Base-by-base conservation (phyloP, 2,888 invertebrate species). In the Oxystoma pomonae region DNA sequence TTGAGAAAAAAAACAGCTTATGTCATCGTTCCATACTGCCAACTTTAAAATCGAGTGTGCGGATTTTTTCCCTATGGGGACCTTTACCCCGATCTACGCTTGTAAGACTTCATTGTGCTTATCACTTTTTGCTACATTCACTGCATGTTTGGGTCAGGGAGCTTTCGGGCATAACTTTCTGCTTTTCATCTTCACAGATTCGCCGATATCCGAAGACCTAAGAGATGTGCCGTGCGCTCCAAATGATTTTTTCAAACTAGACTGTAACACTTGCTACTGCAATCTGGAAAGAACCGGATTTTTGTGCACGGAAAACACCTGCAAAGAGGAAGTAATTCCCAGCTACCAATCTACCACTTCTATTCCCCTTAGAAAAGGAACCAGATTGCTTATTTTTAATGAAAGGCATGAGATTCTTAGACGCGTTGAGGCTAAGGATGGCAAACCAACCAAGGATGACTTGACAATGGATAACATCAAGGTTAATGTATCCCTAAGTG, bases 191-290 rank as follows among this genome's bases (percentile, higher is more conserved):
- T 53, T 53, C 53, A 60, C 59, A 58, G 35, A 55, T 20, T 49
- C 57, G 21, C 60, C 57, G 35, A 50, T 74, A 7, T 72, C 72
- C 19, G 71, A 73, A 16, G 77, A 77, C 59, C 67, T 77, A 59
- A 74, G 72, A 76, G 81, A 71, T 77, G 75, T 75, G 2, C 75
- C 77, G 20, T 85, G 85, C 72, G 81, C 80, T 0, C 84, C 85
- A 0, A 79, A 82, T 58, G 84, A 84, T 70, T 81, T 83, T 2
- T 84, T 85, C 70, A 82, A 82, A 68, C 62, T 83, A 63, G 85
- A 85, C 61, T 86, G 86, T 75, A 86, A 86, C 70, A 83, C 81
- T 73, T 86, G 86, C 70, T 80, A 82, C 16, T 86, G 86, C 71
- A 83, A 83, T 62, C 74, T 80, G n/a, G 83, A 85, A 58, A 83